Conservation (phyloP, 2,797 vertebrate genomes). For the Oryzias dopingdopingensis region DNA sequence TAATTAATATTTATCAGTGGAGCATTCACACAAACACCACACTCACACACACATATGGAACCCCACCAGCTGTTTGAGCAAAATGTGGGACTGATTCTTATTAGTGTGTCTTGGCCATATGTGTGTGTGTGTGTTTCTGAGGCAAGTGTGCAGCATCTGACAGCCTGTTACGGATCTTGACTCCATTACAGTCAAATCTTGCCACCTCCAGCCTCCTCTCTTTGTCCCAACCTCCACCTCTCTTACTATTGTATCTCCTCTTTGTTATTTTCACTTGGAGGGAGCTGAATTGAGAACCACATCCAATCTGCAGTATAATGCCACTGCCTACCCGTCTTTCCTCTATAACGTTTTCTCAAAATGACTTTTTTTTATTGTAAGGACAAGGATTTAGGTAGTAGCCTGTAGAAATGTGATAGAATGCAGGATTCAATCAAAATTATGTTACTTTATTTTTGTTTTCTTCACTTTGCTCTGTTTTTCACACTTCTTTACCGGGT, state of each 20-base stretch:
- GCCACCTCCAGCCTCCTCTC: conserved; percentile 18
- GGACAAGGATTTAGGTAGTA: not conserved
- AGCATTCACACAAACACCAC: conserved; percentile 22
- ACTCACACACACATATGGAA: conserved; percentile 8
- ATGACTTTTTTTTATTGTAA: conserved; percentile 17
- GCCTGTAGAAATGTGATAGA: not conserved
- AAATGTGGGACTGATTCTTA: conserved; percentile 15
- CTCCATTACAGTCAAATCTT: conserved; percentile 50
- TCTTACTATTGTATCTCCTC: conserved; percentile 37
- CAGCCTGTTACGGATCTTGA: conserved; percentile 59
- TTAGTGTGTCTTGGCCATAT: conserved; percentile 1
- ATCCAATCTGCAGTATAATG: conserved; percentile 64
- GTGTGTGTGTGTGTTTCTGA: conserved; percentile 9
- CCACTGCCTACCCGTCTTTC: conserved; percentile 15
- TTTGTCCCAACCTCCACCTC: conserved; percentile 5
- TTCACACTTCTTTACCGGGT: not conserved
- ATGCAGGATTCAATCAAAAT: conserved; percentile 9
- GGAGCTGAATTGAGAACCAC: conserved; percentile 56
- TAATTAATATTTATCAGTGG: conserved; percentile 74
- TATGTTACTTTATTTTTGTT: not conserved
- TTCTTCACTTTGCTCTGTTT: not conserved
- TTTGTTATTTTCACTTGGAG: conserved; percentile 59
- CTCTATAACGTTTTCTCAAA: conserved; percentile 3
- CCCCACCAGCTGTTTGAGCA: conserved; percentile 10
- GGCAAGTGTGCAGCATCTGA: conserved; percentile 56